phyloP scores from a whole-genome alignment of 2,113 vertebrate species.

The Panurus biarmicus region DNA sequence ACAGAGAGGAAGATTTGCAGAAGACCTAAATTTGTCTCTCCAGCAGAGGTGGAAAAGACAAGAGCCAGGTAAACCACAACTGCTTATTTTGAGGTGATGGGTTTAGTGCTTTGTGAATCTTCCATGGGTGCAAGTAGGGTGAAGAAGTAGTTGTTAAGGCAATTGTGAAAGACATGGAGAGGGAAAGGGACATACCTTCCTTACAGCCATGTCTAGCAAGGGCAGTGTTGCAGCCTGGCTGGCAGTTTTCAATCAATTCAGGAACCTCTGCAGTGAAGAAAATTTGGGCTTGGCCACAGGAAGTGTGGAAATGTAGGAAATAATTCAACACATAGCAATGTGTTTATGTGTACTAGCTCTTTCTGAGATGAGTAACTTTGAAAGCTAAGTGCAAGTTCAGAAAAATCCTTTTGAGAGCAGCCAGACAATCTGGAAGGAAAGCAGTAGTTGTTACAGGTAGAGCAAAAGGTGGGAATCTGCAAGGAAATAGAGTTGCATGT shows the following conservation, averaged over 20 bases:
- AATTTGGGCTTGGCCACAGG: not conserved
- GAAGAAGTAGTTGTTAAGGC: not conserved
- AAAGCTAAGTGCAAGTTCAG: not conserved
- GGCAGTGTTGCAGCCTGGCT: not conserved
- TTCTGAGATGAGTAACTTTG: not conserved
- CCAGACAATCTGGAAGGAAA: not conserved
- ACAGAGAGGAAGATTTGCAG: constrained; percentile 74
- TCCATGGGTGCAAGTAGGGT: not conserved
- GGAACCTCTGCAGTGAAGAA: not conserved
- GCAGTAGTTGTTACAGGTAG: not conserved
- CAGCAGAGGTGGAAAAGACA: constrained; percentile 57
- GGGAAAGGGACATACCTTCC: not conserved
- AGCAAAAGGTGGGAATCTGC: not conserved
- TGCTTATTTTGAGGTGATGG: not conserved
- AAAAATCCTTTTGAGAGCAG: not conserved
- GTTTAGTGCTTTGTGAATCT: not conserved
- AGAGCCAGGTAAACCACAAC: constrained; percentile 45
- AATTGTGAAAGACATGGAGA: not conserved
- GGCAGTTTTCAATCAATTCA: not conserved
- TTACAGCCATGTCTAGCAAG: not conserved
- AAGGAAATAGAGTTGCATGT: not conserved
- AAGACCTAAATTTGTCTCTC: constrained; percentile 79
- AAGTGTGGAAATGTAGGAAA: not conserved
- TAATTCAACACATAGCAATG: not conserved
- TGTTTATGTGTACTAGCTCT: not conserved